These are phyloP conservation scores for Chiridota heheva DNA, from an alignment of 35 echinoderm and acorn worm species.

Conservation along the genomic window DNA sequence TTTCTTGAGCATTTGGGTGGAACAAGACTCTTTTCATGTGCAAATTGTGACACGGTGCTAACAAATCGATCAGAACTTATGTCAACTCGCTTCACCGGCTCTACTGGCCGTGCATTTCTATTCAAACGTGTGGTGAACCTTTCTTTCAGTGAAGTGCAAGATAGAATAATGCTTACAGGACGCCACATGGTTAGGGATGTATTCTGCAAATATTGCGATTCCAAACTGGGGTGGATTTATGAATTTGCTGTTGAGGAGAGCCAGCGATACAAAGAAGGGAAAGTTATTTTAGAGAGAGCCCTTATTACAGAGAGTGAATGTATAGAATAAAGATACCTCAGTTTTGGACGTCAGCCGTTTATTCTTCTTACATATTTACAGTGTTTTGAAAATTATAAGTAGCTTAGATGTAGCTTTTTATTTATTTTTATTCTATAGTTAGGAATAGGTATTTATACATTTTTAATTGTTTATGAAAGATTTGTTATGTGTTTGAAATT, in stretches of 20 bases:
- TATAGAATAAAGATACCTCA: conserved; percentile 74
- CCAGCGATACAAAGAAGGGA: conserved; percentile 97
- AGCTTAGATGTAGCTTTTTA: too few relatives aligned
- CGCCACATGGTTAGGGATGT: conserved; percentile 98
- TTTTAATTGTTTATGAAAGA: too few relatives aligned
- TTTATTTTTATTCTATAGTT: too few relatives aligned
- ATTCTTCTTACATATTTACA: too few relatives aligned
- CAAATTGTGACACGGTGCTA: conserved; percentile 91
- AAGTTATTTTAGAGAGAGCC: conserved; percentile 88
- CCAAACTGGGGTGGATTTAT: conserved; percentile 98
- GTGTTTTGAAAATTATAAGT: too few relatives aligned
- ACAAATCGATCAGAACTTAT: conserved; percentile 93
- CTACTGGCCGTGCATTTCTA: conserved; percentile 89
- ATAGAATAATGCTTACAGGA: conserved; percentile 92
- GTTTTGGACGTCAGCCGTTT: too few relatives aligned
- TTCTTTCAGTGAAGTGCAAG: conserved; percentile 88
- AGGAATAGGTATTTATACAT: too few relatives aligned
- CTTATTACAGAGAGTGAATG: conserved; percentile 95
- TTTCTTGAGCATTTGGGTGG: conserved; percentile 95
- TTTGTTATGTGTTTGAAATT: too few relatives aligned
- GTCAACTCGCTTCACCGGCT: conserved; percentile 90
- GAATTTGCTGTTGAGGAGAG: conserved; percentile 95
- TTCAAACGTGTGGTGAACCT: conserved; percentile 92
- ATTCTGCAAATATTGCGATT: conserved; percentile 93
- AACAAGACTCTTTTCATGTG: conserved; percentile 86